These are phyloP conservation scores for Muschampia plurimacula DNA, from an alignment of 2,888 invertebrate species.

Conservation along the genomic window DNA sequence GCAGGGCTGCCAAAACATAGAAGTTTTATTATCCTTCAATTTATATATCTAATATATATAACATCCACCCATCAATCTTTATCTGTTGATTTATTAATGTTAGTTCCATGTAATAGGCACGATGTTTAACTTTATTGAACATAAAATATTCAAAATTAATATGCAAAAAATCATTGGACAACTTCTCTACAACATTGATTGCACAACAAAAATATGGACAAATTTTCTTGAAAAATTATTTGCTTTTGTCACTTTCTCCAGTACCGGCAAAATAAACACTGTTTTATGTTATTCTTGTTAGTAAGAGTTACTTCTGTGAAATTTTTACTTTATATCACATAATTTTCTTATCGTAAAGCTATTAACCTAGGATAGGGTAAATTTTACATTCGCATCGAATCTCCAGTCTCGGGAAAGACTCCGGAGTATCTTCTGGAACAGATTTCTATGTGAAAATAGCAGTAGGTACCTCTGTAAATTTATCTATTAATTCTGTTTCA, in stretches of 20 bases:
- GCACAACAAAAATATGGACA: not conserved
- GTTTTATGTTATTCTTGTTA: not conserved
- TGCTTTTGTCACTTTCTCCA: not conserved
- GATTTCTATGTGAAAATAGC: too few relatives aligned
- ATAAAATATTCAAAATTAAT: not conserved
- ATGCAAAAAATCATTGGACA: not conserved
- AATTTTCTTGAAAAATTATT: not conserved
- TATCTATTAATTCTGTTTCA: too few relatives aligned
- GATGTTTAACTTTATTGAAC: too few relatives aligned
- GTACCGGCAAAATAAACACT: not conserved
- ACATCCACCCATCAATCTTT: not conserved
- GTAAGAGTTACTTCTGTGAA: not conserved
- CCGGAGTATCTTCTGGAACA: too few relatives aligned
- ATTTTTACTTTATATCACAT: not conserved
- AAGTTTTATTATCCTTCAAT: not conserved
- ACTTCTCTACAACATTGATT: not conserved
- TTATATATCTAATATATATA: not conserved
- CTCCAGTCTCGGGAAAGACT: too few relatives aligned
- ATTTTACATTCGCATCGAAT: too few relatives aligned
- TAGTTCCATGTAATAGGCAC: too few relatives aligned
- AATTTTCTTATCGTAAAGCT: not conserved
- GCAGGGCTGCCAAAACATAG: conserved; percentile 13
- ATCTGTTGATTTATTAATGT: too few relatives aligned
- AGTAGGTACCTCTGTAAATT: too few relatives aligned
- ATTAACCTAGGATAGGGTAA: too few relatives aligned